Evolutionary conservation across 2,888 invertebrate species (phyloP), one percentile per base, ranked within the genome.

Genomic region (Laothoe populi): DNA sequence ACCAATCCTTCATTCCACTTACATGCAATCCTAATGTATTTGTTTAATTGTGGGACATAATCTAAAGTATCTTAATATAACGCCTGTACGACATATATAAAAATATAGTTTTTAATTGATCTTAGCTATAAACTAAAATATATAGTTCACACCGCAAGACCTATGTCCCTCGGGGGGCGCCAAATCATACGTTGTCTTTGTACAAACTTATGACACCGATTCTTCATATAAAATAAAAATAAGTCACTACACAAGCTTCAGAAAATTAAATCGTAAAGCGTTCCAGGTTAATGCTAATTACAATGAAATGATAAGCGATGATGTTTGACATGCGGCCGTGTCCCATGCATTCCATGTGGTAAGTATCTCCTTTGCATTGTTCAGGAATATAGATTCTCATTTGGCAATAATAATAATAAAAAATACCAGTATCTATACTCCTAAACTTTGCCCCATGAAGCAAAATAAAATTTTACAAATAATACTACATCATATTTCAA

Each of bases 161-260:
- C 88, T 88, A 87, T 80, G 78, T 85, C 88, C 86, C 86, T 81
- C 84, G 72, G 90, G 53, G 88, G 88, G 92, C 87, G 92, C 89
- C 92, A 92, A 92, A 91, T 90, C 90, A 83, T 84, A 74, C 81
- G 53, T 73, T 71, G 57, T 71, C 65, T 59, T 21, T 63, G 66
- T 62, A 75, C 74, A 80, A 78, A 81, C 77, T 78, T 75, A 77
- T 82, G 84, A 92, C 90, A 92, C 91, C 92, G 87, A 87, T 90
- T 87, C 91, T 92, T 92, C 89, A 81, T 78, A 71, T 75, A 66
- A 73, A 70, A 71, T 74, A 80, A 68, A 53, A 35, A 24, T 23
- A 46, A 46, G 13, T 21, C 13, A 53, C 53, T 64, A 66, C 62
- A 57, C 62, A 64, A 66, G 62, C 72, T 75, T 76, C 70, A 76